These are phyloP conservation scores for Clivina fossor DNA, from an alignment of 2,888 invertebrate genomes.

Conservation along the genomic window DNA sequence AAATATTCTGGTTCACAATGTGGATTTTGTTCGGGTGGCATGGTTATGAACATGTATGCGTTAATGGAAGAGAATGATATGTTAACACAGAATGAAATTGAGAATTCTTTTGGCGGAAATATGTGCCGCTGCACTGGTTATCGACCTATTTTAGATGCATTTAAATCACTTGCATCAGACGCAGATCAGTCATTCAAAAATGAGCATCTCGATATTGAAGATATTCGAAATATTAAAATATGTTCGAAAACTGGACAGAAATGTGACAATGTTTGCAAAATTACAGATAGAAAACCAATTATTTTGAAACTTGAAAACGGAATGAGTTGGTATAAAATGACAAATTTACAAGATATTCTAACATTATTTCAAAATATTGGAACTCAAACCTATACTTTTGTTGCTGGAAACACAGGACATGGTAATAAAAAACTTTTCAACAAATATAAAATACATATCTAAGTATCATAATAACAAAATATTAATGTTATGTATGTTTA, in stretches of 20 bases:
- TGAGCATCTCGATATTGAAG: constrained; percentile 4
- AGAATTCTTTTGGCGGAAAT: constrained; percentile 70
- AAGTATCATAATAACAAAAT: background rate
- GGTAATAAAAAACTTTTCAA: constrained; percentile 54
- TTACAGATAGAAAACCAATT: constrained; percentile 49
- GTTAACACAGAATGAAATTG: constrained; percentile 62
- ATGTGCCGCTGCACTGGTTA: constrained; percentile 77
- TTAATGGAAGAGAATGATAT: constrained; percentile 51
- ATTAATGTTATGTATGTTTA: background rate
- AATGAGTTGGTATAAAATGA: constrained; percentile 61
- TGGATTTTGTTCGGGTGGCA: constrained; percentile 73
- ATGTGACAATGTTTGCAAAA: constrained; percentile 47
- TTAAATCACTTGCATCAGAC: constrained; percentile 51
- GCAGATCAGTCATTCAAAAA: background rate
- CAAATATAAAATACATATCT: background rate
- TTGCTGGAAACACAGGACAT: constrained; percentile 75
- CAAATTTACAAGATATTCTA: constrained; percentile 59
- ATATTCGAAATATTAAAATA: constrained; percentile 30
- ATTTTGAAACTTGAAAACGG: constrained; percentile 49
- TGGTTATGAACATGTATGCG: constrained; percentile 75
- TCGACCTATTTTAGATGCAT: too few species aligned
- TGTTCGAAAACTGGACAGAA: constrained; percentile 51
- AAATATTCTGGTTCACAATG: constrained; percentile 67
- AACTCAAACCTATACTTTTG: constrained; percentile 58
- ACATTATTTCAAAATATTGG: constrained; percentile 56